Percentiles rank a stretch among this genome's conserved stretches.
phyloP scores from a whole-genome alignment of 2,888 invertebrate species.

The Brachyopa scutellaris region DNA sequence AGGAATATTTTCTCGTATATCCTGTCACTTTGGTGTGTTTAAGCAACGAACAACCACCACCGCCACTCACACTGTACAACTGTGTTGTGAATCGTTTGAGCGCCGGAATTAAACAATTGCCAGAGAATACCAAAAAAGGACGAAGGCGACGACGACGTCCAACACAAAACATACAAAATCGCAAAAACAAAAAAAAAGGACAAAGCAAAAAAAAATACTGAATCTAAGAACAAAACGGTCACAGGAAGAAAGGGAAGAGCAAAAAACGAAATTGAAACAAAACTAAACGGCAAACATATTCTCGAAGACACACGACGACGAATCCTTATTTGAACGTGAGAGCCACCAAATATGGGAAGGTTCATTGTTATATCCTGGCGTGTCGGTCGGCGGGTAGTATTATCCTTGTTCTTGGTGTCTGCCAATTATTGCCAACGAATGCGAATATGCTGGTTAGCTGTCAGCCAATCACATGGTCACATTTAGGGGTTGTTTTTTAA shows the following conservation, averaged over 20 bases:
- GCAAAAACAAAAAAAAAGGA: background rate
- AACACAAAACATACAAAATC: background rate
- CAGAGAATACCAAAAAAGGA: constrained; percentile 13
- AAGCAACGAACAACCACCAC: background rate
- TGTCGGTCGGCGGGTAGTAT: background rate
- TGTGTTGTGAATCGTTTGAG: constrained; percentile 34
- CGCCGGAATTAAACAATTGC: constrained; percentile 38
- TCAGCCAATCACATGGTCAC: constrained; percentile 6
- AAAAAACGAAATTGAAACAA: background rate
- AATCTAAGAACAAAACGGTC: no score
- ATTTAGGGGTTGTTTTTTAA: constrained; percentile 11
- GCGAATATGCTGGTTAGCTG: background rate
- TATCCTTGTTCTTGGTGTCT: constrained; percentile 12
- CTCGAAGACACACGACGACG: background rate
- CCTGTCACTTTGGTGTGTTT: background rate
- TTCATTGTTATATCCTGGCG: constrained; percentile 15
- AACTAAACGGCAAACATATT: background rate
- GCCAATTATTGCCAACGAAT: constrained; percentile 33
- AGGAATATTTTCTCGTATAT: background rate
- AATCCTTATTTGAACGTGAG: background rate
- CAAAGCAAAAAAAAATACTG: background rate
- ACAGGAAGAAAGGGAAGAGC: no score
- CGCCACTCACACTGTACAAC: background rate
- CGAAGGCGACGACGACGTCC: background rate
- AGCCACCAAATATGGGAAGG: constrained; percentile 12